A percentile compares a stretch with the other conserved stretches of the same genome.
phyloP scores from a whole-genome alignment of 1,140 invertebrate species.

The Chlorops oryzae region DNA sequence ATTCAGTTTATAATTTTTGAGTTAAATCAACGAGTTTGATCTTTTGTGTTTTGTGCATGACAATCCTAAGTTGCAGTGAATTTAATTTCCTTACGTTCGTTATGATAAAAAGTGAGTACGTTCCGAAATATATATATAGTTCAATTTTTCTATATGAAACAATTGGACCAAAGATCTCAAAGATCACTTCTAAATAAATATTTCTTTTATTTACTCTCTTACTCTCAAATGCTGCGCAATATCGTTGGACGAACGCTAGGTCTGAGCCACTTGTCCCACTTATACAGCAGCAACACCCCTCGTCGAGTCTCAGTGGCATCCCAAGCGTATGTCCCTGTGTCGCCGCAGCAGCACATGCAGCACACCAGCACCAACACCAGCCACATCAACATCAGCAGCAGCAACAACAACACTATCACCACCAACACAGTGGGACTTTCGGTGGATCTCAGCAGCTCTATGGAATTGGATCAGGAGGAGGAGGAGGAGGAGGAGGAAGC shows the following conservation, averaged over 20 bases:
- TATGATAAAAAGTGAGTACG: too few species aligned
- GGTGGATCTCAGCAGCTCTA: constrained; percentile 49
- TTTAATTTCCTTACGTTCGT: too few species aligned
- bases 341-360: constrained; percentile 32
- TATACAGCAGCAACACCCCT: constrained; percentile 47
- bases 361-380: constrained; percentile 36
- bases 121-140: too few species aligned
- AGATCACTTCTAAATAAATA: not conserved
- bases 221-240: too few species aligned
- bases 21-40: too few species aligned
- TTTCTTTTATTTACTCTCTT: not conserved
- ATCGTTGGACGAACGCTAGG: too few species aligned
- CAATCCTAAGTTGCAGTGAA: too few species aligned
- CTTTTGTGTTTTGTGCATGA: too few species aligned
- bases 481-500: constrained; percentile 34
- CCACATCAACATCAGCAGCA: constrained; percentile 32
- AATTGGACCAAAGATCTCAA: too few species aligned
- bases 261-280: constrained; percentile 48
- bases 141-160: too few species aligned
- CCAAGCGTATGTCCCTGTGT: constrained; percentile 45
- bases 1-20: too few species aligned
- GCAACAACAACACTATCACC: constrained; percentile 37
- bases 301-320: constrained; percentile 49
- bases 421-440: constrained; percentile 37
- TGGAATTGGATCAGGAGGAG: constrained; percentile 44